Evolutionary conservation across 2,113 vertebrate species (phyloP), one percentile per base, ranked within the genome.

Genomic region (Ardeotis arabs): DNA sequence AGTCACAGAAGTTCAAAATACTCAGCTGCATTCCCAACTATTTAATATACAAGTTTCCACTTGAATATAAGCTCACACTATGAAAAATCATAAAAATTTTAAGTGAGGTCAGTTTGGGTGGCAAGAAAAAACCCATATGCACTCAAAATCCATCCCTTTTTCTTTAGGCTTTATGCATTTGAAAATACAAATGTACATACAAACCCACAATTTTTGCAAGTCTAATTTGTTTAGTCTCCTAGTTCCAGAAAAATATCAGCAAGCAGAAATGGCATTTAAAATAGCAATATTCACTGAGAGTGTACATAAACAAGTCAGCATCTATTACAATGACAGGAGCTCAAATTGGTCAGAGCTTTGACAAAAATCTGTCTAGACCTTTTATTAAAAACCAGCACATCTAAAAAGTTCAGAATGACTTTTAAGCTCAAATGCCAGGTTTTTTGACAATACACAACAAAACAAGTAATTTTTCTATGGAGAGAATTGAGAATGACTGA

Each of bases 261-360:
- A 93, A 96, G 74, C 63, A 94, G 56, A 97, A 96, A 78, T 67
- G 44, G 49, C 78, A 95, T 97, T 95, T 97, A 92, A 96, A 97
- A 81, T 69, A 97, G 49, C 45, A 96, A 50, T 76, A 44, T 81
- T 97, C 50, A 83, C 78, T 77, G 37, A 89, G 14, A 73, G 10
- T 4, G 28, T 3, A 83, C 9, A 41, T 45, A 93, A 88, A 95
- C 56, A 84, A 86, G 94, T 70, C 92, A 86, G 76, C 95, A 86
- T 88, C 80, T 97, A 96, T 81, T 91, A 79, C 44, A 84, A 55
- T 75, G 84, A 96, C 73, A 93, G 77, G 19, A 94, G 60, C 87
- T 95, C 60, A 81, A 41, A 84, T 14, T 91, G 73, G 68, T 67
- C 44, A 2, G 59, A 91, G 31, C 31, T 89, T 67, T 91, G 87